Percentiles rank a stretch among this genome's conserved stretches.
Conservation (phyloP, 1,140 invertebrate species). For the Yoshiicerus persimilis region DNA sequence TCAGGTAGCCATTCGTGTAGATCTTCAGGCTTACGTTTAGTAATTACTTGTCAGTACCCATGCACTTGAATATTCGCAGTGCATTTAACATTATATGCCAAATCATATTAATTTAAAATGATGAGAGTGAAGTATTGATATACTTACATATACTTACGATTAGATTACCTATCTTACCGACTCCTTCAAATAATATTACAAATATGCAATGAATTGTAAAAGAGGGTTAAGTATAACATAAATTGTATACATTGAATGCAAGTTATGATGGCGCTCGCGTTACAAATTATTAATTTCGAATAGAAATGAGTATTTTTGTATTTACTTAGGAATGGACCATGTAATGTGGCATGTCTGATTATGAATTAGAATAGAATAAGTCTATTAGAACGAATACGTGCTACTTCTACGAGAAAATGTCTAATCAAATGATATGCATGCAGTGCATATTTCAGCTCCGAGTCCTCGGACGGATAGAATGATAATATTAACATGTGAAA, state of each 20-base stretch:
- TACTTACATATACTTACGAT: background rate
- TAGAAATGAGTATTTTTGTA: slow-evolving; percentile 8
- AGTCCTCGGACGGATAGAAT: background rate
- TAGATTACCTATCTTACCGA: background rate
- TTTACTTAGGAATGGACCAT: background rate
- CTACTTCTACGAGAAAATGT: background rate
- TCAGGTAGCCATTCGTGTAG: background rate
- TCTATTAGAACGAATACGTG: background rate
- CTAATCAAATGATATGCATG: background rate
- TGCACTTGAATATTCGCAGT: background rate
- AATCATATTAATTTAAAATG: background rate
- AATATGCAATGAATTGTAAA: background rate
- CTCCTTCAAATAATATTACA: background rate
- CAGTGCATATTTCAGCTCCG: background rate
- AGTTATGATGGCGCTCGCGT: background rate
- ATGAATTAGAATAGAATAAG: background rate
- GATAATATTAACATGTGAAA: background rate
- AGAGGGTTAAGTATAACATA: background rate
- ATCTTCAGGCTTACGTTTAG: background rate
- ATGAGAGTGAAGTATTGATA: background rate
- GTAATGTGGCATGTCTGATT: background rate
- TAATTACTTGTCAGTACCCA: background rate
- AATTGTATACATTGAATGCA: background rate
- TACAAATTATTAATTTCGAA: slow-evolving; percentile 5
- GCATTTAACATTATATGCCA: background rate